Percentiles rank a stretch among this genome's conserved stretches.
phyloP scores from a whole-genome alignment of 2,797 vertebrate genomes.

The Leuciscus waleckii region DNA sequence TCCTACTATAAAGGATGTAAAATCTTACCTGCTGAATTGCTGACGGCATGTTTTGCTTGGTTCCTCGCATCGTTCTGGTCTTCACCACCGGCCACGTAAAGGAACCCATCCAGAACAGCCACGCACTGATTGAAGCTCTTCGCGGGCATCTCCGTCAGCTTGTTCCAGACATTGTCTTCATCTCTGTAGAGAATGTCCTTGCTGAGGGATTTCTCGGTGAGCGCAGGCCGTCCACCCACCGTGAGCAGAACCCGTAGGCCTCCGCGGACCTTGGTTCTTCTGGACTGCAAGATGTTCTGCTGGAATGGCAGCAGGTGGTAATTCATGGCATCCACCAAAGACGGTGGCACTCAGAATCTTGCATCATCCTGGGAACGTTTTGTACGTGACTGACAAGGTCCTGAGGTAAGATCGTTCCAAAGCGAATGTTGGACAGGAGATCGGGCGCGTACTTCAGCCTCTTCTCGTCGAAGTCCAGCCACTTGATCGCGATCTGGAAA shows the following conservation, averaged over 20 bases:
- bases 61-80: conserved; percentile 99
- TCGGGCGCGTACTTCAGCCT: conserved; percentile 92
- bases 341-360: conserved; percentile 95
- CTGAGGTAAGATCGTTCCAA: conserved; percentile 97
- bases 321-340: conserved; percentile 99
- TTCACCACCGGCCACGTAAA: conserved; percentile 97
- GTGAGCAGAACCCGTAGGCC: conserved; percentile 93
- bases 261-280: conserved; percentile 96
- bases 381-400: conserved; percentile 97
- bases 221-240: conserved; percentile 92
- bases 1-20: too few species aligned
- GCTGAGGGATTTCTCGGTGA: conserved; percentile 98
- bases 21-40: conserved; percentile 95
- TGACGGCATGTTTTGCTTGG: conserved; percentile 98
- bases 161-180: conserved; percentile 93
- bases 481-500: conserved; percentile 98
- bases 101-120: conserved; percentile 95
- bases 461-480: conserved; percentile 98
- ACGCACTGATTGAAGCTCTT: conserved; percentile 99
- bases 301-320: conserved; percentile 97
- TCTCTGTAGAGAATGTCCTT: conserved; percentile 96
- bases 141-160: conserved; percentile 95
- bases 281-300: conserved; percentile 97
- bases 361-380: conserved; percentile 97
- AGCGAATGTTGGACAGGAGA: conserved; percentile 92